phyloP scores from a whole-genome alignment of 2,797 vertebrate species.

The Alfaro cultratus region DNA sequence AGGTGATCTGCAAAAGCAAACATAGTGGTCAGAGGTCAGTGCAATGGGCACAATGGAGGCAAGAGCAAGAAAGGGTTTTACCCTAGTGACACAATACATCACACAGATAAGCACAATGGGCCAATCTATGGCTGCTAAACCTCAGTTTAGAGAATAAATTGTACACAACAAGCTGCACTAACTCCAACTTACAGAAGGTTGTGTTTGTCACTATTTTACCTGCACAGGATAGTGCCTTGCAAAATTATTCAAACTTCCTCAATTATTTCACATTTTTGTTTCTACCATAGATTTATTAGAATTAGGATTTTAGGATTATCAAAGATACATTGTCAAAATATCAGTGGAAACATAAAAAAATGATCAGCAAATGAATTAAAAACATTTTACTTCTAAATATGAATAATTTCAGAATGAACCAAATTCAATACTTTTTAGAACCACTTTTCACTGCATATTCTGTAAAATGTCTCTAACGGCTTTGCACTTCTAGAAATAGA shows the following conservation, averaged over 20 bases:
- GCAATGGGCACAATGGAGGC: constrained; percentile 62
- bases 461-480: background rate
- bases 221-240: background rate
- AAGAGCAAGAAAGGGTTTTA: constrained; percentile 62
- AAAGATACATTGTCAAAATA: background rate
- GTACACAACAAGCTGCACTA: background rate
- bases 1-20: constrained; percentile 91
- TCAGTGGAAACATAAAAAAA: background rate
- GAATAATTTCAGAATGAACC: background rate
- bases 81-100: constrained; percentile 61
- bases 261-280: background rate
- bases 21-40: constrained; percentile 72
- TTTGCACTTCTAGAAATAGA: background rate
- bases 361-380: background rate
- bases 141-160: constrained; percentile 37
- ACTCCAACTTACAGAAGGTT: background rate
- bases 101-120: constrained; percentile 33
- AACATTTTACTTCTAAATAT: background rate
- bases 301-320: background rate
- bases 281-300: background rate
- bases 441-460: background rate
- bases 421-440: background rate
- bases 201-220: background rate
- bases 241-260: background rate
- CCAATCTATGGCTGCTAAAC: constrained; percentile 35